phyloP scores from a whole-genome alignment of 2,797 vertebrate species.

The Sebastes dallii region DNA sequence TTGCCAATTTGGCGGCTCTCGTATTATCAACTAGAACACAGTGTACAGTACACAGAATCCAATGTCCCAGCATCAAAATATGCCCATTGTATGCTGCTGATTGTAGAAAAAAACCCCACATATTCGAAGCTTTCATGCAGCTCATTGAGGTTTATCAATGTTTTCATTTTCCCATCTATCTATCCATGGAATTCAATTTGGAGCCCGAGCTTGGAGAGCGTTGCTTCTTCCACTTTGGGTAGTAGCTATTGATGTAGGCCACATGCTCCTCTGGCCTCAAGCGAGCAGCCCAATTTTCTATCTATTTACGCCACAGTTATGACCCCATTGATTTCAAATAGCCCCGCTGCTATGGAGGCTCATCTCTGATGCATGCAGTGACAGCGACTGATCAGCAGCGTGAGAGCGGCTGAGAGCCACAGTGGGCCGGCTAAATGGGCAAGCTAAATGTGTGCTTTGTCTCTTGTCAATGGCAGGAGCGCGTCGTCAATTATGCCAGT shows the following conservation, averaged over 20 bases:
- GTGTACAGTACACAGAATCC: conserved; percentile 56
- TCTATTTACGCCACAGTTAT: conserved; percentile 75
- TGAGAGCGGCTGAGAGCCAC: conserved; percentile 54
- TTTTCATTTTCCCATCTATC: conserved; percentile 74
- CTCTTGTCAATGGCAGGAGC: conserved; percentile 34
- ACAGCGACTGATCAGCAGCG: conserved; percentile 60
- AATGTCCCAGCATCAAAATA: conserved; percentile 54
- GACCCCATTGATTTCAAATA: conserved; percentile 76
- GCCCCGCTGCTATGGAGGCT: conserved; percentile 54
- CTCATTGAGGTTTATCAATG: conserved; percentile 72
- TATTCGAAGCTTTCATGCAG: conserved; percentile 64
- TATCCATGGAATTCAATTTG: conserved; percentile 73
- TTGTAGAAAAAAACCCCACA: conserved; percentile 39
- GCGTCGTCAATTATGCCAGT: conserved; percentile 23
- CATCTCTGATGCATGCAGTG: conserved; percentile 66
- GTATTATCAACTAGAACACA: conserved; percentile 53
- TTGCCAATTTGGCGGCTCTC: conserved; percentile 52
- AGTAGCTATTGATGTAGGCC: conserved; percentile 70
- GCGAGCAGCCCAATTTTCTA: conserved; percentile 68
- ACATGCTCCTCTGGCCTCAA: conserved; percentile 62
- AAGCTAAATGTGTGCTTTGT: conserved; percentile 62
- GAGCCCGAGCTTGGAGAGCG: conserved; percentile 46
- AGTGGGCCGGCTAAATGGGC: conserved; percentile 50
- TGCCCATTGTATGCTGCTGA: conserved; percentile 45
- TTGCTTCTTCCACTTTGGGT: conserved; percentile 61